A percentile compares a stretch with the other conserved stretches of the same genome.
Conservation (phyloP, 2,888 invertebrate genomes). For the Leptarthrus brevirostris region DNA sequence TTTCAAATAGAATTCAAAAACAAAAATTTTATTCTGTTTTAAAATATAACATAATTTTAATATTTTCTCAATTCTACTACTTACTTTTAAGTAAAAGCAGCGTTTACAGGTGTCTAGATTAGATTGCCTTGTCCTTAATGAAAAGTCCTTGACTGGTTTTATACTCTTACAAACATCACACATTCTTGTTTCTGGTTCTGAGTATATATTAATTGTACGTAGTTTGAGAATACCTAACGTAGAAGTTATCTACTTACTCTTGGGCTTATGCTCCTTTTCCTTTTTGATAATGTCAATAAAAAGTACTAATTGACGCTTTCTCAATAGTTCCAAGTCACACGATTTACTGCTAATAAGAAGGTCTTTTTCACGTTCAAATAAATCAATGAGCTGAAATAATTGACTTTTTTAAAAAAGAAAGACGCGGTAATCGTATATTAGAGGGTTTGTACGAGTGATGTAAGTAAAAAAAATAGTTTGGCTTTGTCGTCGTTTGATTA, state of each 20-base stretch:
- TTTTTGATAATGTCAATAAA: conserved; percentile 65
- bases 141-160: conserved; percentile 73
- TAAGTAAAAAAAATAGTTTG: too few species aligned
- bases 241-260: conserved; percentile 56
- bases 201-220: not conserved
- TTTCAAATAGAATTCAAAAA: too few species aligned
- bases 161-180: conserved; percentile 77
- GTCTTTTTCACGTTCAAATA: conserved; percentile 65
- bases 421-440: too few species aligned
- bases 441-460: too few species aligned
- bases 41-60: too few species aligned
- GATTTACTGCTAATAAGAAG: conserved; percentile 62
- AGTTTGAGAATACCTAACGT: not conserved
- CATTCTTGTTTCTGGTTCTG: conserved; percentile 62
- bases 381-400: conserved; percentile 61
- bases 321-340: conserved; percentile 62
- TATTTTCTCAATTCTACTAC: too few species aligned
- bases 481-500: too few species aligned
- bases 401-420: not conserved
- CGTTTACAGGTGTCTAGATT: conserved; percentile 73
- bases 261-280: conserved; percentile 57
- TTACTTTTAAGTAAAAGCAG: conserved; percentile 74
- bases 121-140: conserved; percentile 72
- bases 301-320: conserved; percentile 62
- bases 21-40: too few species aligned